Evolutionary conservation across 2,888 invertebrate genomes (phyloP).

Genomic region (Cosmopolites sordidus): DNA sequence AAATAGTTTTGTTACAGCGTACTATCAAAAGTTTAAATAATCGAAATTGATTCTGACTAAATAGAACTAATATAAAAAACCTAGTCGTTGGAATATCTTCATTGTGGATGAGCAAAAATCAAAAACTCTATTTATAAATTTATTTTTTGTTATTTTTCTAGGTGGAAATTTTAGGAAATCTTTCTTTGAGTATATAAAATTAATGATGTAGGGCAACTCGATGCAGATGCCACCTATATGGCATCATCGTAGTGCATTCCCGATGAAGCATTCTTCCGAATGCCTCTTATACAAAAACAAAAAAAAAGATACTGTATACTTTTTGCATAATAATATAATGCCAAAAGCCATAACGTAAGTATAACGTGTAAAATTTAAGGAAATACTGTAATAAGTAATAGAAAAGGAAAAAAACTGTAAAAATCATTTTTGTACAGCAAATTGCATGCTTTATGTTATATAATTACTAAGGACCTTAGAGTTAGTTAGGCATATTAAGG

Average conservation of each 20-base stretch:
- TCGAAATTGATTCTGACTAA: too few species aligned
- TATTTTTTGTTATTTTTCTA: too few species aligned
- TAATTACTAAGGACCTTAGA: constrained; percentile 25
- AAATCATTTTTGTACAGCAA: constrained; percentile 27
- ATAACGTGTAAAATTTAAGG: constrained; percentile 3
- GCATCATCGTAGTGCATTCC: constrained; percentile 23
- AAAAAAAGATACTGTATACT: too few species aligned
- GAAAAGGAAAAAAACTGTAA: constrained; percentile 40
- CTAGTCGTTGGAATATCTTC: too few species aligned
- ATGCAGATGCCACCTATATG: neutral
- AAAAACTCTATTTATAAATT: too few species aligned
- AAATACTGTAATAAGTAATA: constrained; percentile 15
- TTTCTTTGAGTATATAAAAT: too few species aligned
- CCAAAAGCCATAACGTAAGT: constrained; percentile 14
- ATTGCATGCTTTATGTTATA: constrained; percentile 27
- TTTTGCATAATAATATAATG: constrained; percentile 3
- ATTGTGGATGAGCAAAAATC: too few species aligned
- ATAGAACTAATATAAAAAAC: too few species aligned
- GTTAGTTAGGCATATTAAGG: constrained; percentile 11
- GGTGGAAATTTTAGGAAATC: too few species aligned
- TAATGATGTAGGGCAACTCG: neutral
- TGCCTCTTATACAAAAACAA: constrained; percentile 9
- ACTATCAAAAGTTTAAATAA: too few species aligned
- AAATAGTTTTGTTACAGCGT: too few species aligned
- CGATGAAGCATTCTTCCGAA: constrained; percentile 20